Percentiles rank a stretch among this genome's conserved stretches.
phyloP scores from a whole-genome alignment of 2,888 invertebrate species.

The Ornithoptera priamus region DNA sequence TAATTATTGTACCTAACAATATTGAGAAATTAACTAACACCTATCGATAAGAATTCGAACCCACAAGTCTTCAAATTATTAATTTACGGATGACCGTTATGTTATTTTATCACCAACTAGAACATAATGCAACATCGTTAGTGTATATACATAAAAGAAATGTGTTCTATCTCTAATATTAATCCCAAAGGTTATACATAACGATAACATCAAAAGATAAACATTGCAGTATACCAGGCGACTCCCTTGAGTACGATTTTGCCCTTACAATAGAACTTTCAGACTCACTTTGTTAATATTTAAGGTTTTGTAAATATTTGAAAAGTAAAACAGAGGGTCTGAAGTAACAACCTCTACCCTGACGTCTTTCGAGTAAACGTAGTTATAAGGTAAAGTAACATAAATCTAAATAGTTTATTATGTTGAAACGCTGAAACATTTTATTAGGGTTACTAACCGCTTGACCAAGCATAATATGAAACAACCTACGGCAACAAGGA shows the following conservation, averaged over 20 bases:
- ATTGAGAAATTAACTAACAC: too few species aligned
- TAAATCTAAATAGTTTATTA: background rate
- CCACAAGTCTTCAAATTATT: too few species aligned
- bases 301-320: conserved; percentile 35
- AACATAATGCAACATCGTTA: too few species aligned
- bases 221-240: conserved; percentile 10
- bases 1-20: too few species aligned
- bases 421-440: background rate
- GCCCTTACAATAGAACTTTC: conserved; percentile 24
- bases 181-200: conserved; percentile 3
- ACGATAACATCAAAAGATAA: conserved; percentile 13
- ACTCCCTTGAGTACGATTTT: conserved; percentile 26
- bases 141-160: background rate
- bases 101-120: too few species aligned
- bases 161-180: background rate
- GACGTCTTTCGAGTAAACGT: background rate
- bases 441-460: background rate
- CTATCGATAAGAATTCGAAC: too few species aligned
- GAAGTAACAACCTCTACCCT: background rate
- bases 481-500: too few species aligned
- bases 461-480: too few species aligned
- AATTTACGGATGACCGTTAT: too few species aligned
- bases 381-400: background rate
- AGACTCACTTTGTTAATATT: conserved; percentile 33
- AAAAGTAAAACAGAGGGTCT: conserved; percentile 22